Evolutionary conservation across 2,797 vertebrate genomes (phyloP).

Genomic region (Helarctos malayanus): DNA sequence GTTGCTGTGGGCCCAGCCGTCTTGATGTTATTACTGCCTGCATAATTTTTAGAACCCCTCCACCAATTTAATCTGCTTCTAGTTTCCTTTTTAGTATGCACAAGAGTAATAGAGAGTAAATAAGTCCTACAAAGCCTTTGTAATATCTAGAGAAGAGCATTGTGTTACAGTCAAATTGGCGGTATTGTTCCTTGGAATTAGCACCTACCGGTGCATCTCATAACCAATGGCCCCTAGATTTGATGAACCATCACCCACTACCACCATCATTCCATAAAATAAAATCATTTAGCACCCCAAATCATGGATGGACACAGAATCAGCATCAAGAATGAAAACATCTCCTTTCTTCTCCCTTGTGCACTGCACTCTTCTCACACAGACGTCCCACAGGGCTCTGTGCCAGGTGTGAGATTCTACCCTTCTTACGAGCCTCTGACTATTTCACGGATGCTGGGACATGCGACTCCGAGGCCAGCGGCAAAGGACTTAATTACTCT

Average conservation of each 20-base stretch:
- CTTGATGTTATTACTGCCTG: not conserved
- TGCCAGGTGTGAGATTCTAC: not conserved
- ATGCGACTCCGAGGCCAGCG: not conserved
- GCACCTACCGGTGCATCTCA: not conserved
- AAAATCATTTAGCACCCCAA: not conserved
- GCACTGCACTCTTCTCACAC: not conserved
- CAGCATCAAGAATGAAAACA: not conserved
- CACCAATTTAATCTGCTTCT: not conserved
- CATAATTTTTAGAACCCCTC: not conserved
- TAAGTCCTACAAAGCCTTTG: not conserved
- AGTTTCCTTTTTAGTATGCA: not conserved
- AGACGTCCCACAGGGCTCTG: not conserved
- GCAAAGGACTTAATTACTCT: not conserved
- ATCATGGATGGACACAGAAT: not conserved
- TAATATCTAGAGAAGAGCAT: not conserved
- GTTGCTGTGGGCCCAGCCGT: not conserved
- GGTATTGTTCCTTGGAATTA: not conserved
- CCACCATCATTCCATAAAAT: not conserved
- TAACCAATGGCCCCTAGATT: not conserved
- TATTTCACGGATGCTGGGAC: not conserved
- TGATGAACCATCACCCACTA: not conserved
- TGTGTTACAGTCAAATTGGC: not conserved
- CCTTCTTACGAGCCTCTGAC: not conserved
- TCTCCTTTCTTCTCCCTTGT: not conserved
- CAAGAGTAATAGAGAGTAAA: not conserved